Percentiles rank a stretch among this genome's conserved stretches.
Conservation (phyloP, 2,113 vertebrate species). For the Eurystomus gularis region DNA sequence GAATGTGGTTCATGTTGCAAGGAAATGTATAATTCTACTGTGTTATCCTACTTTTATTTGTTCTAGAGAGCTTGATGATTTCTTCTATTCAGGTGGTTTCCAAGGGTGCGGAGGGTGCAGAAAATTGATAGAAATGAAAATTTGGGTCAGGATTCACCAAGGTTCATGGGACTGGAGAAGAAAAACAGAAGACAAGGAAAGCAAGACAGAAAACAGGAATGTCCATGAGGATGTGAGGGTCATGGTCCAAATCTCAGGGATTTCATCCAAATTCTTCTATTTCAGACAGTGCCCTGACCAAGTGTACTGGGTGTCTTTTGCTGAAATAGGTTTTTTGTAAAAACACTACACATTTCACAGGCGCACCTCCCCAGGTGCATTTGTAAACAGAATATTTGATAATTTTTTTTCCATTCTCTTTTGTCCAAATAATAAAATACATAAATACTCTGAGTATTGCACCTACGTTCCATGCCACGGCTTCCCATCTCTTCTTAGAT, state of each 20-base stretch:
- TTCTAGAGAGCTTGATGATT: background rate
- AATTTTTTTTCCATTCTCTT: fast-evolving
- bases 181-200: background rate
- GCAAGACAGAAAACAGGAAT: background rate
- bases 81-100: background rate
- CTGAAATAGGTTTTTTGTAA: background rate
- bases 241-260: background rate
- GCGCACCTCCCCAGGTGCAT: background rate
- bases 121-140: background rate
- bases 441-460: background rate
- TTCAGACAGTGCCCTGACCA: background rate
- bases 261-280: background rate
- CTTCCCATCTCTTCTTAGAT: background rate
- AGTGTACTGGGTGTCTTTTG: background rate
- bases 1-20: background rate
- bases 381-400: background rate
- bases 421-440: background rate
- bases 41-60: background rate
- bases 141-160: background rate
- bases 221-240: fast-evolving
- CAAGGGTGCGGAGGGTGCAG: background rate
- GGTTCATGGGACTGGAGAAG: background rate
- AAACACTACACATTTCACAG: background rate
- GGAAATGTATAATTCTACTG: background rate
- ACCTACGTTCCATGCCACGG: background rate